Percentiles rank a stretch among this genome's conserved stretches.
phyloP scores from a whole-genome alignment of 2,888 invertebrate genomes.

The Halictus quadricinctus region DNA sequence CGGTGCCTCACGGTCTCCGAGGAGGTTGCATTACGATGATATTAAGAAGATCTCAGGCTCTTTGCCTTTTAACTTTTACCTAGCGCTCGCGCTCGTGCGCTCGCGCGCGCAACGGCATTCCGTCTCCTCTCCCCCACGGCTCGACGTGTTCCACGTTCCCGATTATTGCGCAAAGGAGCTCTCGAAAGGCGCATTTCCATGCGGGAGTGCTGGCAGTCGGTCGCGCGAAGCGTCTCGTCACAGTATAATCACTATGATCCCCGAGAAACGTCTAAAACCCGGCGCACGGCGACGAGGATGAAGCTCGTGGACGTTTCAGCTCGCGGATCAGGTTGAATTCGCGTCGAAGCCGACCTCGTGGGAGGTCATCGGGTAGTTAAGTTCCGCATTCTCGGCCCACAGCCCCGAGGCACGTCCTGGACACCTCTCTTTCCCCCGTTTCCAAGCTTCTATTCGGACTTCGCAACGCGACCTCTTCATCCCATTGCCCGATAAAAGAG shows the following conservation, averaged over 20 bases:
- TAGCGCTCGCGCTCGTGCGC: slow-evolving; percentile 9
- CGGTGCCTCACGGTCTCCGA: not conserved
- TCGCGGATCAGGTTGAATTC: slow-evolving; percentile 65
- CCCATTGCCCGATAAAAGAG: slow-evolving; percentile 45
- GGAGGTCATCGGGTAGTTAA: slow-evolving; percentile 67
- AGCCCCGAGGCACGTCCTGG: slow-evolving; percentile 75
- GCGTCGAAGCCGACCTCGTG: slow-evolving; percentile 69
- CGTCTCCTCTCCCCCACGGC: slow-evolving; percentile 4
- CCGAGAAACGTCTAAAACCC: slow-evolving; percentile 21
- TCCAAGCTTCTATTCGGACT: slow-evolving; percentile 54
- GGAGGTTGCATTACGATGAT: slow-evolving; percentile 42
- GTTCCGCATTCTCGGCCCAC: slow-evolving; percentile 82
- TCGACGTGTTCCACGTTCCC: slow-evolving; percentile 27
- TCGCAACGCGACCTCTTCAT: slow-evolving; percentile 43
- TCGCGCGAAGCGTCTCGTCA: slow-evolving; percentile 29
- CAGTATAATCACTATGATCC: slow-evolving; percentile 22
- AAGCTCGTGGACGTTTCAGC: slow-evolving; percentile 27
- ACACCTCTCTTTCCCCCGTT: slow-evolving; percentile 26
- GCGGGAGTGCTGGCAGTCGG: slow-evolving; percentile 10
- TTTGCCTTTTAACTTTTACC: slow-evolving; percentile 65
- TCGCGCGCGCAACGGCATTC: slow-evolving; percentile 52
- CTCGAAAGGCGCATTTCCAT: slow-evolving; percentile 60
- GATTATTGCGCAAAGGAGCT: slow-evolving; percentile 66
- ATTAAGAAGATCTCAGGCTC: slow-evolving; percentile 58
- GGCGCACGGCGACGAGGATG: slow-evolving; percentile 30